Percentiles rank a stretch among this genome's conserved stretches.
Evolutionary conservation across 2,888 invertebrate species (phyloP).

Genomic region (Teleogryllus oceanicus): DNA sequence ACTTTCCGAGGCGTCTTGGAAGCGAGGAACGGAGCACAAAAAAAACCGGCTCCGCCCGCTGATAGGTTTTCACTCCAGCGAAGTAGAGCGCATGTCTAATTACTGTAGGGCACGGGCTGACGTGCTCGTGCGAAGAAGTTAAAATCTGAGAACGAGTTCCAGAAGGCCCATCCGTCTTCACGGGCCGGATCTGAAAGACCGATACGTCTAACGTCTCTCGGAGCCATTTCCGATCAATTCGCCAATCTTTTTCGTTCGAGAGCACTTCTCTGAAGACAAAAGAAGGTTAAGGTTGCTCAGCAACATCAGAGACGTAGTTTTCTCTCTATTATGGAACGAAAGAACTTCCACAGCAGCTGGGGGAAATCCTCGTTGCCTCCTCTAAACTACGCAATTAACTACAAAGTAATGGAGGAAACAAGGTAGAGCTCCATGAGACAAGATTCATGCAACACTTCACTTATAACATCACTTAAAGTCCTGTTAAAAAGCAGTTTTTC

Average conservation of each 20-base stretch:
- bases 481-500: too few relatives aligned
- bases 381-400: too few relatives aligned
- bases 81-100: slow-evolving; percentile 9
- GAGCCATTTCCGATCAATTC: background rate
- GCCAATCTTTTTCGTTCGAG: background rate
- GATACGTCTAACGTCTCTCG: background rate
- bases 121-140: background rate
- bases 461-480: too few relatives aligned
- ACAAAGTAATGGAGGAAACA: too few relatives aligned
- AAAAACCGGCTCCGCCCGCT: background rate
- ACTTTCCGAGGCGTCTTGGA: background rate
- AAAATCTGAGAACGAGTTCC: background rate
- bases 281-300: slow-evolving; percentile 3
- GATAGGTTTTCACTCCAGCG: background rate
- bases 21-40: background rate
- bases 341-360: too few relatives aligned
- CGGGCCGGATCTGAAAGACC: background rate
- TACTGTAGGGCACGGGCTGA: background rate
- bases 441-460: too few relatives aligned
- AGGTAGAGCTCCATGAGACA: too few relatives aligned
- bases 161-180: background rate
- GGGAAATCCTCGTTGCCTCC: too few relatives aligned
- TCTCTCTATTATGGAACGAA: background rate
- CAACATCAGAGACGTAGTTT: background rate
- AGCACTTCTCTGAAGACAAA: background rate